Evolutionary conservation across 2,888 invertebrate species (phyloP).

Genomic region (Folsomia candida): DNA sequence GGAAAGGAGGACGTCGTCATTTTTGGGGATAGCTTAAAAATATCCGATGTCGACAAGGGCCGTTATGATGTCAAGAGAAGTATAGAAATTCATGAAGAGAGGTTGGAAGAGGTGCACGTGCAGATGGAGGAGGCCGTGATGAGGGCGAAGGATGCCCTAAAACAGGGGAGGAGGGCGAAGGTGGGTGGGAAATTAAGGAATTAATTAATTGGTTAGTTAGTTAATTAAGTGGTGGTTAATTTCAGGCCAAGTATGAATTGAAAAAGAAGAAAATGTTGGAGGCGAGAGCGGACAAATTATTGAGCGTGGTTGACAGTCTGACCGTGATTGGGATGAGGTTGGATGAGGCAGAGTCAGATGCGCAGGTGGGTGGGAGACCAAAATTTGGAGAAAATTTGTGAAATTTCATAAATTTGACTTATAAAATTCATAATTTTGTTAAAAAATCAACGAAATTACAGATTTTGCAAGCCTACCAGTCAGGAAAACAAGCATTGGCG

Average conservation of each 20-base stretch:
- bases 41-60: conserved; percentile 43
- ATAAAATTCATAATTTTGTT: neutral
- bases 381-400: neutral
- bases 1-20: conserved; percentile 38
- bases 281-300: conserved; percentile 38
- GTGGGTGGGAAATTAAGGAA: conserved; percentile 38
- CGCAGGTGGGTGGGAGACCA: conserved; percentile 26
- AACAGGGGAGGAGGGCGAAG: conserved; percentile 36
- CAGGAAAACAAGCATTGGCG: conserved; percentile 41
- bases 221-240: neutral
- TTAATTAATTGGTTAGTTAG: neutral
- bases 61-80: conserved; percentile 41
- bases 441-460: conserved; percentile 9
- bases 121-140: conserved; percentile 28
- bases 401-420: neutral
- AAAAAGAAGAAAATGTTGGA: conserved; percentile 40
- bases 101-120: conserved; percentile 27
- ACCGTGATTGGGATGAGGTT: conserved; percentile 39
- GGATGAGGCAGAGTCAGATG: conserved; percentile 47
- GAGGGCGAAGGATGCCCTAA: conserved; percentile 28
- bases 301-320: conserved; percentile 41
- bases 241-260: conserved; percentile 45
- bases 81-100: conserved; percentile 39
- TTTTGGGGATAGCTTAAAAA: conserved; percentile 16
- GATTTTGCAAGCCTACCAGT: conserved; percentile 43